Base-by-base conservation (phyloP, 1,140 invertebrate genomes). In the Brevipalpus yothersi region DNA sequence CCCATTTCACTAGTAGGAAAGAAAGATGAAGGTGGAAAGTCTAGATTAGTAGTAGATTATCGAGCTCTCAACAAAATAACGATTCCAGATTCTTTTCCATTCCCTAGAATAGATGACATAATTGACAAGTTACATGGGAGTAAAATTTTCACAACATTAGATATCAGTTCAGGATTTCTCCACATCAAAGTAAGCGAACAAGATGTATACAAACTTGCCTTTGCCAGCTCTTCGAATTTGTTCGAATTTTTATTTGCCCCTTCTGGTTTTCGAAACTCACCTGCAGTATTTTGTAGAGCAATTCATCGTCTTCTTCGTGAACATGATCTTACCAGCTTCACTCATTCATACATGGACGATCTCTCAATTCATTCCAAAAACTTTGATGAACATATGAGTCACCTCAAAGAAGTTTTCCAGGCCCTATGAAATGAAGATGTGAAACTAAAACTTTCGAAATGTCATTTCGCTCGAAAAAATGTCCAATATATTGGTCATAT, bases 161-260 rank as follows among this genome's bases (percentile, higher is more conserved):
- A 77, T 67, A 65, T 76, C 53, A 58, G 40, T 23, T 62, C 66
- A 21, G 76, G 76, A 0, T 79, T 73, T 61, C 70, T 31, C 2
- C 31, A 31, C 31, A 31, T 31, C 31, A 31, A 31, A 31, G 31
- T 31, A 31, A 31, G 31, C 31, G n/a, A n/a, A n/a, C 31, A 31
- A 31, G 31, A 31, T 31, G 31, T 31, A 3, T 5, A 31, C 5
- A 31, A 31, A 31, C 2, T 5, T 3, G 31, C 31, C 5, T 31
- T 31, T 31, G 31, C 31, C 31, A 31, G 2, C 5, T 5, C 2
- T 3, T 31, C 31, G 31, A 31, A 31, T 31, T 31, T 31, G 5
- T 31, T 31, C 58, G 66, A 74, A 61, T 75, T 66, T 59, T 56
- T 63, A 0, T 62, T 66, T 58, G 66, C 74, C 62, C 72, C 71